Conservation (phyloP, 2,888 invertebrate genomes). For the Dioctria linearis region DNA sequence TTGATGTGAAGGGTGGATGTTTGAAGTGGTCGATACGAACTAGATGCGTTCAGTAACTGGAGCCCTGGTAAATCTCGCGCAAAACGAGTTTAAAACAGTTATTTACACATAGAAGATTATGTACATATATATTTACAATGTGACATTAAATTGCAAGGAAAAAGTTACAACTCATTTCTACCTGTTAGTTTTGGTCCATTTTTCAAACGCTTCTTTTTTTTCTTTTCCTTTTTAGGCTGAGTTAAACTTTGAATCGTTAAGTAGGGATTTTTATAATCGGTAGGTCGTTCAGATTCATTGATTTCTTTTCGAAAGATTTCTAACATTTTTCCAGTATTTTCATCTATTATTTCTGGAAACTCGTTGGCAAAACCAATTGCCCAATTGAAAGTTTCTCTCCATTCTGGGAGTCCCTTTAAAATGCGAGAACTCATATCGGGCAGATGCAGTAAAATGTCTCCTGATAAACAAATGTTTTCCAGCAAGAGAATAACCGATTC, state of each 20-base stretch:
- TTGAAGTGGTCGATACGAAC: no score
- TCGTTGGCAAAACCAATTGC: constrained; percentile 60
- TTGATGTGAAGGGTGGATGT: no score
- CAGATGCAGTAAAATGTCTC: constrained; percentile 61
- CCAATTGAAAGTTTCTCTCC: constrained; percentile 61
- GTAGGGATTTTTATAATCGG: constrained; percentile 58
- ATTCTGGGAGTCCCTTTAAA: constrained; percentile 57
- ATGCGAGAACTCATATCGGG: constrained; percentile 61
- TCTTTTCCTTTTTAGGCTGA: not conserved
- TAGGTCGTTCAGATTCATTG: constrained; percentile 58
- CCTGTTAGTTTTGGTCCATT: constrained; percentile 57
- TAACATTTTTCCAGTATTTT: constrained; percentile 59
- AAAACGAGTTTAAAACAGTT: no score
- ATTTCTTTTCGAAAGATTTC: constrained; percentile 60
- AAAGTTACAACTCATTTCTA: constrained; percentile 52
- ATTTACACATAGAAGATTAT: no score
- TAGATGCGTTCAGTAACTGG: no score
- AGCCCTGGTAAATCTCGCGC: no score
- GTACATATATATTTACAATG: no score
- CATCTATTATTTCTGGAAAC: constrained; percentile 59
- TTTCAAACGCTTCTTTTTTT: constrained; percentile 54
- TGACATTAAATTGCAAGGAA: no score
- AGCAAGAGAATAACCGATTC: not conserved
- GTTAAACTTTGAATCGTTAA: constrained; percentile 5
- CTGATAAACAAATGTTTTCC: constrained; percentile 53